Base-by-base conservation (phyloP, 2,888 invertebrate genomes). In the Andricus curvator region DNA sequence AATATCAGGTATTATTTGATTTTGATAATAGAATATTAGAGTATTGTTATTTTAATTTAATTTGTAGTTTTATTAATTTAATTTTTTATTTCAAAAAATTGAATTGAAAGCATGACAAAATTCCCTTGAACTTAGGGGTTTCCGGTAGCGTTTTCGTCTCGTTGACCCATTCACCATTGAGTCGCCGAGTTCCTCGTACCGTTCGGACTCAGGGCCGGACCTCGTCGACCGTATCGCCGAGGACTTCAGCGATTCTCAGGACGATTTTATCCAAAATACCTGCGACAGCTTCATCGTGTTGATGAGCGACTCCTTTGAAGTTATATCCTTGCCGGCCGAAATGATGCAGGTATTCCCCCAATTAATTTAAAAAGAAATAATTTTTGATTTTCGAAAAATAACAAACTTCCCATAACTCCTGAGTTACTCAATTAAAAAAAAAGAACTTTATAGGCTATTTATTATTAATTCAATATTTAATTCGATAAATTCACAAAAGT, bases 291-390 rank as follows among this genome's bases (percentile, higher is more conserved):
- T 92, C 84, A 90, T 92, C 87, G 92, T 92, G 90, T 91, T 92
- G 90, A 93, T 92, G 93, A 93, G 92, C 88, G 92, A 92, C 88
- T 92, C 93, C 77, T 93, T 93, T 80, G 93, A 93, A 84, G 92
- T 93, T 81, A 92, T 93, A 84, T 93, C 93, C 86, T 89, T 93
- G 88, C 92, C 93, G 87, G 91, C 91, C 87, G 93, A 92, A 77
- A 92, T 93, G 91, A 88, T 92, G 88, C 92, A 92, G 93, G 93
- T 92, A 88, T 67, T 74, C 13, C 33, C 17, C n/a, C 56, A 11
- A 20, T 37, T 74, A 29, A 68, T 48, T 68, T 2, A 48, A 68
- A 44, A 44, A 44, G 17, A 48, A 68, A 41, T 20, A 9, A 37
- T 37, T 37, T 29, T 29, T 0, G 9, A 65, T 66, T 33, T 29